phyloP scores from a whole-genome alignment of 2,113 vertebrate genomes.

The Smithornis capensis region DNA sequence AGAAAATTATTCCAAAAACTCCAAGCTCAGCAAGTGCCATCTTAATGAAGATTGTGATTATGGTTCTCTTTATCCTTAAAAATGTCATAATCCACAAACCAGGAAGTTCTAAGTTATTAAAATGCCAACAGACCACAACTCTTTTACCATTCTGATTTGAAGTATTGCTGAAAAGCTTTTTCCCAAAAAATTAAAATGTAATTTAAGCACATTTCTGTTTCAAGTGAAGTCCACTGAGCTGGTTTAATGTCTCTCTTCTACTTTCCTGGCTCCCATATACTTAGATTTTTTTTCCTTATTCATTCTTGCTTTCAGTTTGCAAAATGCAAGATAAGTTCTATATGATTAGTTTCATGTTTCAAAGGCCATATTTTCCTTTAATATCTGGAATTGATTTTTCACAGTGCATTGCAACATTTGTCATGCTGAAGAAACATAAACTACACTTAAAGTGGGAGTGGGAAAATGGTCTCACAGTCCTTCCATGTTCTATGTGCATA shows the following conservation, averaged over 20 bases:
- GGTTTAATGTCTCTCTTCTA: neutral
- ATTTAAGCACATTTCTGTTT: neutral
- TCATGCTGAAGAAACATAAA: neutral
- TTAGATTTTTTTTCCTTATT: neutral
- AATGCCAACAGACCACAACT: neutral
- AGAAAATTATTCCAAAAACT: neutral
- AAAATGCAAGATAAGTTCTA: neutral
- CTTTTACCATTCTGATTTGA: neutral
- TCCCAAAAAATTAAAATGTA: neutral
- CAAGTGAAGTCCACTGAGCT: neutral
- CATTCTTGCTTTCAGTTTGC: neutral
- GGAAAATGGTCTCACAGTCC: neutral
- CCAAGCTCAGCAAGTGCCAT: neutral
- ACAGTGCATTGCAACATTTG: neutral
- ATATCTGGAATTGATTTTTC: neutral
- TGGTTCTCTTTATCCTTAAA: neutral
- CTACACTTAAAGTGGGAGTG: neutral
- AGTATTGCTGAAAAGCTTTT: neutral
- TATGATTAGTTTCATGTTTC: neutral
- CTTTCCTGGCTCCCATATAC: neutral
- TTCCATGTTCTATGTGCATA: neutral
- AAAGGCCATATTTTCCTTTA: neutral
- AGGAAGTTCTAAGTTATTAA: neutral
- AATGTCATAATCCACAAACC: neutral
- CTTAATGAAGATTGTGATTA: neutral